Base-by-base conservation (phyloP, 2,797 vertebrate genomes). In the Darevskia mixta region DNA sequence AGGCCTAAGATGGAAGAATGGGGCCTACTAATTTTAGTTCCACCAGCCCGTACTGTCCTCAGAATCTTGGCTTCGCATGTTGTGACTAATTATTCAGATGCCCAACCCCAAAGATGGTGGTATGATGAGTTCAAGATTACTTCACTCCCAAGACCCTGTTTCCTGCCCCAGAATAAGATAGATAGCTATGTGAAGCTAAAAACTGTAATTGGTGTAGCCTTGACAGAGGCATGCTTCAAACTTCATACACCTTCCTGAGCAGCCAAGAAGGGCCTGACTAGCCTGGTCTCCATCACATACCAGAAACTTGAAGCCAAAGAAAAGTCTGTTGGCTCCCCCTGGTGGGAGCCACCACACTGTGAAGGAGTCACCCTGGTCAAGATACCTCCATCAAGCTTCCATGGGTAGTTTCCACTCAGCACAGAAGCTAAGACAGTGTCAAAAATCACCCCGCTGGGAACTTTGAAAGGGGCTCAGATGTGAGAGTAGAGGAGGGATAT, bases 271-370 rank as follows among this genome's bases (percentile, higher is more conserved):
- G 35, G 17, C 35, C 66, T 45, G 38, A 38, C 2, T 0, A 0
- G 55, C 66, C 72, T 84, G 45, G 4, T 58, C n/a, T 81, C 35
- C 32, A 41, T n/a, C 66, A 71, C 25, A 20, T 45, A 27, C 43
- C 15, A 82, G 66, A 0, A 0, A 20, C 18, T n/a, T 61, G 87
- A 11, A 71, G 41, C 18, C 0, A 0, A 58, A 81, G 67, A 79
- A 71, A 73, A 87, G 77, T 23, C 10, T 32, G 32, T 35, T 69
- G 45, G 86, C 77, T 73, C 86, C 89, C 86, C 82, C 82, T 81
- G 77, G 88, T 89, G 86, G 87, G n/a, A 79, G 32, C 43, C 81
- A 86, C 43, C 58, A 32, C 45, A 64, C 49, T 71, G 32, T 23
- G 45, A 71, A 72, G 64, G n/a, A 72, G 73, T 9, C 32, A 18